These are phyloP conservation scores for Excalfactoria chinensis DNA, from an alignment of 2,113 vertebrate genomes.

Conservation along the genomic window DNA sequence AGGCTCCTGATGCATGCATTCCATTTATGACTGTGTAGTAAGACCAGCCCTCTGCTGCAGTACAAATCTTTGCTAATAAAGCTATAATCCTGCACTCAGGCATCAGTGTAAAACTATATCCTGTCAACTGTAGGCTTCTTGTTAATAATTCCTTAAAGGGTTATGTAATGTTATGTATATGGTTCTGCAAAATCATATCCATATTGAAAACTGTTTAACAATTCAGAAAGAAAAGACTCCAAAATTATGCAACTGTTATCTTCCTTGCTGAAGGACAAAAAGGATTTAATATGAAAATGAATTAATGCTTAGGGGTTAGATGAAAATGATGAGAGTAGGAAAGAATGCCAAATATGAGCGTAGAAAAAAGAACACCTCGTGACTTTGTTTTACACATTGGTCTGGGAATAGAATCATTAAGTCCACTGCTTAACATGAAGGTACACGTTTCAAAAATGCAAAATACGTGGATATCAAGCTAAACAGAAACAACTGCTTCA, in stretches of 20 bases:
- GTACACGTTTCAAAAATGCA: neutral
- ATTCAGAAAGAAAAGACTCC: conserved; percentile 43
- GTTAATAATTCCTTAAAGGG: neutral
- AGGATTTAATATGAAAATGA: conserved; percentile 62
- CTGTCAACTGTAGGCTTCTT: neutral
- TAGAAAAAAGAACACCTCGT: neutral
- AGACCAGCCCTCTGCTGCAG: neutral
- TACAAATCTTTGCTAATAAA: conserved; percentile 43
- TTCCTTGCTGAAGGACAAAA: conserved; percentile 60
- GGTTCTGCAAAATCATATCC: conserved; percentile 29
- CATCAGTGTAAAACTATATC: neutral
- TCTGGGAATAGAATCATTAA: neutral
- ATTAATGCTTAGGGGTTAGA: conserved; percentile 57
- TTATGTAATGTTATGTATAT: conserved; percentile 14
- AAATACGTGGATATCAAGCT: neutral
- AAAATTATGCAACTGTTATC: conserved; percentile 25
- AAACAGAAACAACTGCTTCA: neutral
- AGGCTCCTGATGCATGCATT: neutral
- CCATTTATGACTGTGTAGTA: neutral
- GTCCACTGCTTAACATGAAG: neutral
- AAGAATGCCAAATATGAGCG: conserved; percentile 23
- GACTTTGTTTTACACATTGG: neutral
- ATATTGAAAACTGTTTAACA: conserved; percentile 44
- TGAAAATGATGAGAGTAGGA: conserved; percentile 47
- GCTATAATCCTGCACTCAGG: conserved; percentile 1